These are phyloP conservation scores for Rhabdornis inornatus DNA, from an alignment of 2,113 vertebrate genomes.

Conservation along the genomic window DNA sequence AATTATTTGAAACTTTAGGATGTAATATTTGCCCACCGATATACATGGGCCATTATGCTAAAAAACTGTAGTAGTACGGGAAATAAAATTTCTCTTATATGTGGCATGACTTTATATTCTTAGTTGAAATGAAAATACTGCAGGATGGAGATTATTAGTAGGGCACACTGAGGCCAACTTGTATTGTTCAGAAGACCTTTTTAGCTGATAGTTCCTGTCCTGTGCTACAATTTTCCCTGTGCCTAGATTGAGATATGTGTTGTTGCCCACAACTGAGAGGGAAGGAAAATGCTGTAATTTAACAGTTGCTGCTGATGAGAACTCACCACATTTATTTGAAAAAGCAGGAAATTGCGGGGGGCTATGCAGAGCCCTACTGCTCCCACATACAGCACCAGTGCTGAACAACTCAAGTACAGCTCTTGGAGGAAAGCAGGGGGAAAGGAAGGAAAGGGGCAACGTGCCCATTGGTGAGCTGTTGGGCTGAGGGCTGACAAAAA, in stretches of 20 bases:
- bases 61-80: background rate
- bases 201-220: background rate
- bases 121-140: slow-evolving; percentile 4
- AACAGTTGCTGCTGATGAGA: background rate
- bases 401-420: fast-evolving
- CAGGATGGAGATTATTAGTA: background rate
- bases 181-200: background rate
- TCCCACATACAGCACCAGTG: background rate
- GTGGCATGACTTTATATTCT: background rate
- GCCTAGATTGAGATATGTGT: background rate
- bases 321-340: background rate
- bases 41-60: background rate
- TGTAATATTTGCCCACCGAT: slow-evolving; percentile 18
- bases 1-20: slow-evolving; percentile 53
- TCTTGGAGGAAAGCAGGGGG: background rate
- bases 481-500: background rate
- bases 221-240: background rate
- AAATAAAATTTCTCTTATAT: slow-evolving; percentile 14
- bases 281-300: background rate
- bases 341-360: background rate
- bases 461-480: too few relatives aligned
- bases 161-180: background rate
- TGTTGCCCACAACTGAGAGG: background rate
- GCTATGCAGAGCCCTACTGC: background rate
- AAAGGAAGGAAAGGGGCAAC: background rate